Percentiles rank a stretch among this genome's conserved stretches.
Evolutionary conservation across 2,113 vertebrate species (phyloP).

Genomic region (Tringa solitaria): DNA sequence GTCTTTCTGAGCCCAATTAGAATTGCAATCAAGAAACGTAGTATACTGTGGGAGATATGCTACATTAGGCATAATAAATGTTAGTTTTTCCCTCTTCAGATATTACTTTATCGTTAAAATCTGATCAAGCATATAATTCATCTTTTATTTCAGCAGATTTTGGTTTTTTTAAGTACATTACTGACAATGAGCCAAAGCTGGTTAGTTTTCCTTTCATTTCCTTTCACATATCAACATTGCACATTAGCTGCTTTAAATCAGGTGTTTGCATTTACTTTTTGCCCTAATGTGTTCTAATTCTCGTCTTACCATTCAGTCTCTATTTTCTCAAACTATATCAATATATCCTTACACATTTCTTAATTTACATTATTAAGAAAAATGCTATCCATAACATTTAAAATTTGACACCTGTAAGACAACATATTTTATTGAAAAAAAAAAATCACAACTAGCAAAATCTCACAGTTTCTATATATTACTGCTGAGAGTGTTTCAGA

Average conservation of each 20-base stretch:
- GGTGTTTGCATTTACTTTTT: background rate
- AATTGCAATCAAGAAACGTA: background rate
- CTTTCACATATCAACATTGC: background rate
- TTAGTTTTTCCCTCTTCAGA: background rate
- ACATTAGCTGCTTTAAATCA: background rate
- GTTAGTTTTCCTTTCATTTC: background rate
- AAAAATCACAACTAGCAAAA: background rate
- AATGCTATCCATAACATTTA: background rate
- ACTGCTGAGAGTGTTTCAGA: accelerated
- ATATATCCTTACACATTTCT: background rate
- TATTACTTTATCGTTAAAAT: background rate
- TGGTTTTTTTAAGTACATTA: background rate
- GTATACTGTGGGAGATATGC: background rate
- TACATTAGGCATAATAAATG: background rate
- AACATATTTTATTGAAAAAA: background rate
- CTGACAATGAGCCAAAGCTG: background rate
- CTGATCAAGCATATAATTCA: background rate
- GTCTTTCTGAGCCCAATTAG: background rate
- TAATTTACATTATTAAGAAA: background rate
- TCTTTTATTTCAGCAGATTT: background rate
- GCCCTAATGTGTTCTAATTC: background rate
- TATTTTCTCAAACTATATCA: background rate
- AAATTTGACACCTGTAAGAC: background rate
- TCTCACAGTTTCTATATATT: background rate
- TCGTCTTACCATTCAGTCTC: background rate